Percentiles rank a stretch among this genome's conserved stretches.
Conservation (phyloP, 2,888 invertebrate genomes). For the Netelia fuscicornis region DNA sequence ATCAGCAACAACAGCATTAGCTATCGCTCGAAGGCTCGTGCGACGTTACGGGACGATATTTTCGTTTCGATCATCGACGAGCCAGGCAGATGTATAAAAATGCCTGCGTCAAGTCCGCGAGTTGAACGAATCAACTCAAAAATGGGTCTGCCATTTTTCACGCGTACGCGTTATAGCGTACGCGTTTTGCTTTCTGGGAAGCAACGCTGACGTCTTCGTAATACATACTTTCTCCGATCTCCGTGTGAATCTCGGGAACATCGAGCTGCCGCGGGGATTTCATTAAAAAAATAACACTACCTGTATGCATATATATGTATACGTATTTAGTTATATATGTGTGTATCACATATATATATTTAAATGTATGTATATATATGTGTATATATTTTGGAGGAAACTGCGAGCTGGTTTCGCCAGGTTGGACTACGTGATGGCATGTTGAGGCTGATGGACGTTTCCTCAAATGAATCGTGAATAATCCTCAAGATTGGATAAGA, state of each 20-base stretch:
- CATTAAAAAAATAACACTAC: background rate
- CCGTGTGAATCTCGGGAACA: background rate
- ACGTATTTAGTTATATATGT: background rate
- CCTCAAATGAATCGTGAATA: slow-evolving; percentile 19
- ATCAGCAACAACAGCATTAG: slow-evolving; percentile 81
- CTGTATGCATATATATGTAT: background rate
- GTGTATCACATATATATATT: slow-evolving; percentile 55
- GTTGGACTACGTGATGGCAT: background rate
- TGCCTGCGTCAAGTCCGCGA: slow-evolving; percentile 1
- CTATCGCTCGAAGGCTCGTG: slow-evolving; percentile 74
- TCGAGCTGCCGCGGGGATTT: too few species aligned
- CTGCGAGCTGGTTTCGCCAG: slow-evolving; percentile 78
- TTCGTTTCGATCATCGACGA: slow-evolving; percentile 78
- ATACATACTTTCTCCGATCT: slow-evolving; percentile 5
- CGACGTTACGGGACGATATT: slow-evolving; percentile 76
- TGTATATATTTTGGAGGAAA: slow-evolving; percentile 76
- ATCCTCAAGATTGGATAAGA: slow-evolving; percentile 30
- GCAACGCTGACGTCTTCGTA: background rate
- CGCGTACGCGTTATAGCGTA: slow-evolving; percentile 80
- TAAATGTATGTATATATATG: slow-evolving; percentile 68
- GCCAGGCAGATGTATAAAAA: slow-evolving; percentile 69
- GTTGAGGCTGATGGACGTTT: slow-evolving; percentile 3
- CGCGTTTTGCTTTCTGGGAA: slow-evolving; percentile 59
- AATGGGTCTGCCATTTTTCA: background rate
- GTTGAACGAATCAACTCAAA: background rate